Base-by-base conservation (phyloP, 2,888 invertebrate genomes). In the Caenorhabditis zanzibari region DNA sequence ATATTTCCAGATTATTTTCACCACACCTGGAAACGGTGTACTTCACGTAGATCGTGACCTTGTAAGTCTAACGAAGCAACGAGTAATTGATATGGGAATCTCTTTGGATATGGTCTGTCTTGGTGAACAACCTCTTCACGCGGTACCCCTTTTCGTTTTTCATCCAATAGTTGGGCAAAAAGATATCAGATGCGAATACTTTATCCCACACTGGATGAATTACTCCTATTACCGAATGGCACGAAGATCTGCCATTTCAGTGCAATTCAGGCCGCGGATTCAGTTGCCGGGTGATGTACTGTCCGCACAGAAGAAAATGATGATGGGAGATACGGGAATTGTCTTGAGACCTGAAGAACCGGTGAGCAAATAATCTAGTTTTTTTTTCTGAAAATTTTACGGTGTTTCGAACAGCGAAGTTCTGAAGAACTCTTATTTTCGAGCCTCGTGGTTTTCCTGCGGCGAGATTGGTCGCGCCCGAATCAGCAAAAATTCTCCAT, bases 11-110 rank as follows among this genome's bases (percentile, higher is more conserved):
- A 97, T 97, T 71, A 97, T 99, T 10, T 98, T 99, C 0, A 96
- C 99, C 75, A 98, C 98, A 1, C 98, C 99, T 0, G 98, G 98
- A 0, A 97, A 97, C 7, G 99, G 99, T 0, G 97, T 99, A 0
- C 99, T 98, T 93, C 97, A 98, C 93, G 99, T 99, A 1, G 98
- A 99, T 93, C 94, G 98, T 82, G 97, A 97, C 93, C 94, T 99
- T 28, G 97, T 97, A 0, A 97, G 97, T 93, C 96, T 99, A 28
- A 99, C 99, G 0, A 99, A 99, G 93, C 98, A 99, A 93, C 94
- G 98, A 85, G 96, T 98, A 88, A 98, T 99, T 87, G 99, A 99
- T 93, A 97, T 98, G 93, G 99, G 99, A 90, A 92, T 88, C 88
- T 92, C 91, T 2, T 76, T 92, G 26, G 92, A 92, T 87, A 94